Evolutionary conservation across 2,113 vertebrate species (phyloP), one percentile per base, ranked within the genome.

Genomic region (Danio rerio): DNA sequence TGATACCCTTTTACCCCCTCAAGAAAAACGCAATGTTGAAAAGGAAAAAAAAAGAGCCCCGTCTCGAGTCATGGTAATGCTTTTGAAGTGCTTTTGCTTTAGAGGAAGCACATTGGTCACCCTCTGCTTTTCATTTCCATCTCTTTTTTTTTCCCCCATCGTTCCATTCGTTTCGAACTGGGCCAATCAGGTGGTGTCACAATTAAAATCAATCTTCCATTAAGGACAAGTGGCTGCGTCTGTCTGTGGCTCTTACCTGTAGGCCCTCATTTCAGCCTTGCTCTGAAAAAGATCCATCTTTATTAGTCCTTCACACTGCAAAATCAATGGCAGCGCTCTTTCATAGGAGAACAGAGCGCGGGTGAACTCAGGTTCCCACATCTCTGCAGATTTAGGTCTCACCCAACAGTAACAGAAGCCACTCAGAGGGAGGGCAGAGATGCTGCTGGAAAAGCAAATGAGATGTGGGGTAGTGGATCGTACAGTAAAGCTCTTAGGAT

Each of bases 151-250:
- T n/a, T n/a, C 31, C 31, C 31, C 18, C 21, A 10, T 9, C 3
- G 6, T 45, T 78, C 50, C 13, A 53, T 70, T 52, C 18, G 21
- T 61, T 81, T 76, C 53, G 59, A 83, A 65, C 21, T 21, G 65
- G 63, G 53, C 63, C 63, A 81, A 65, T 62, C 45, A 47, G 43
- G 55, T 45, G 49, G 58, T 42, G 63, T 80, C 75, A 68, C 84
- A 83, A 83, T 81, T 83, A 86, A 81, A 82, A 86, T 83, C 85
- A 83, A 83, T 83, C 81, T 83, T 82, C 72, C 59, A 77, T 77
- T 86, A 86, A 68, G 70, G 58, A 55, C 63, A 59, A 86, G 81
- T 62, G 84, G n/a, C 81, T 73, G 12, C 59, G 49, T 62, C 78
- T 65, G 78, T 76, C 81, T 81, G 81, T 58, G 59, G 72, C 78